Conservation (phyloP, 2,888 invertebrate genomes). For the Hypomecis punctinalis region DNA sequence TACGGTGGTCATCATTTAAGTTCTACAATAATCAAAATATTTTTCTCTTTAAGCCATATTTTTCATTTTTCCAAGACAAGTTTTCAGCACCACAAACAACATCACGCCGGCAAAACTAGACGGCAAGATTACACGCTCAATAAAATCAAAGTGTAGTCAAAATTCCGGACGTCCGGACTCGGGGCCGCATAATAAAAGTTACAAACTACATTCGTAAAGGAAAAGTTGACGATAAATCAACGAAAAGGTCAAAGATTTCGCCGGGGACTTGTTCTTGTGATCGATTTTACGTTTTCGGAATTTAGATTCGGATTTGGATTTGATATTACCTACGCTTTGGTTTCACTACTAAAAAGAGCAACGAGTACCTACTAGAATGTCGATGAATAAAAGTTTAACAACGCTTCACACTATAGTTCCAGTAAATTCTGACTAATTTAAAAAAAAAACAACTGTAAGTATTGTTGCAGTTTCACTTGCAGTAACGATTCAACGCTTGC, state of each 20-base stretch:
- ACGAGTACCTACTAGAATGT: no score
- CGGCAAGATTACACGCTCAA: constrained; percentile 62
- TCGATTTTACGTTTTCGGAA: constrained; percentile 48
- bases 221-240: constrained; percentile 75
- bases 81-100: constrained; percentile 18
- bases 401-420: no score
- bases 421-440: no score
- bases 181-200: constrained; percentile 73
- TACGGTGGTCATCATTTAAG: no score
- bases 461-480: no score
- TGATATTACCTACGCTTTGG: no score
- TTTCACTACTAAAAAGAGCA: no score
- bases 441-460: no score
- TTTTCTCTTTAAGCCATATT: no score
- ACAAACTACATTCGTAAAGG: constrained; percentile 57
- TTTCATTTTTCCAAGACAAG: neutral
- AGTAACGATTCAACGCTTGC: no score
- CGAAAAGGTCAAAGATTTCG: constrained; percentile 71
- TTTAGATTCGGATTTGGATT: neutral
- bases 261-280: constrained; percentile 55
- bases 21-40: no score
- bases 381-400: no score
- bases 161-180: constrained; percentile 61
- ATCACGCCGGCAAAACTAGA: constrained; percentile 13
- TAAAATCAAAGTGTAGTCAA: constrained; percentile 67